Base-by-base conservation (phyloP, 2,888 invertebrate genomes). In the Eumerus sabulonum region DNA sequence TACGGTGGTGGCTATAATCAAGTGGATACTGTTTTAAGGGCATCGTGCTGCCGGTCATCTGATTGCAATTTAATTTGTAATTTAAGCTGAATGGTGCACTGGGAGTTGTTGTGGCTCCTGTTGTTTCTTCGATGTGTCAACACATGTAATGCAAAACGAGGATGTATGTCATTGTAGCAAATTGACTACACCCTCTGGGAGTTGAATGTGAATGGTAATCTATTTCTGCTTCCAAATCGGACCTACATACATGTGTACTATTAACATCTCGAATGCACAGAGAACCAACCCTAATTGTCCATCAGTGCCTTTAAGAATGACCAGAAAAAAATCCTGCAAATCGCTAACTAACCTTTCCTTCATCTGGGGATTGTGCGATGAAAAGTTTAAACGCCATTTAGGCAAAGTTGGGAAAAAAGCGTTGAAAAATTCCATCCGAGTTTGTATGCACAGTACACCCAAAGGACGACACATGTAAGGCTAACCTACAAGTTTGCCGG, bases 41-140 rank as follows among this genome's bases (percentile, higher is more conserved):
- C 48, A 42, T 19, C 51, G 27, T 51, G 13, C 51, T 48, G 42
- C 60, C 56, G 45, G 59, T 17, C 3, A 51, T 9, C 59, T 56
- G 54, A 70, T 68, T 74, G 68, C 63, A 79, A 79, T 74, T 79
- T 79, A 79, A 79, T 79, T 79, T 79, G 74, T 79, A 74, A 74
- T 77, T 73, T 77, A 73, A 73, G 63, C 77, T 68, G 50, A 56
- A 59, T 73, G 40, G n/a, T 54, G 59, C 11, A 51, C 14, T 36
- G 53, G 60, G 60, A 59, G 44, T 53, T 51, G 47, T 45, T 36
- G n/a, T n/a, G n/a, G 48, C 50, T 79, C 54, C 63, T 50, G 40
- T 45, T 59, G 13, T 51, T 48, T 16, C 11, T 27, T 40, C 40
- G 11, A n/a, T 40, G 56, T 67, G 68, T 74, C 63, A 79, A 64